These are phyloP conservation scores for Drosophila percnosoma DNA, from an alignment of 2,888 invertebrate genomes.

Conservation along the genomic window DNA sequence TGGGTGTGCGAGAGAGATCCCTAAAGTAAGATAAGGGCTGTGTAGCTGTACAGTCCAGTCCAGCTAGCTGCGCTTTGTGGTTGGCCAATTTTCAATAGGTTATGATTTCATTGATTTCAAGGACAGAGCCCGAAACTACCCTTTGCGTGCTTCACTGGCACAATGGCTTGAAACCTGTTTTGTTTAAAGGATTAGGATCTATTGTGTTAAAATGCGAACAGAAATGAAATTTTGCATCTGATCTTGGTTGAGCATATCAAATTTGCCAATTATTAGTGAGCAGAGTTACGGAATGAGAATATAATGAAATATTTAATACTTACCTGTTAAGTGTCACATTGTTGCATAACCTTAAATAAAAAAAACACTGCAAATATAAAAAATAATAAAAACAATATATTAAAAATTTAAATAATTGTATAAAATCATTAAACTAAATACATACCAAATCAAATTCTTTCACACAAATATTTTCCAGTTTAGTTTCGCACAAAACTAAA, in stretches of 20 bases:
- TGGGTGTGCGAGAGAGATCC: conserved; percentile 54
- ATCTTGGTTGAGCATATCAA: neutral
- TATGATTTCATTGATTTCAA: conserved; percentile 44
- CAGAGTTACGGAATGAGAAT: neutral
- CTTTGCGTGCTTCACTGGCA: conserved; percentile 2
- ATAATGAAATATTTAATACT: conserved; percentile 24
- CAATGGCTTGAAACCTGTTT: conserved; percentile 63
- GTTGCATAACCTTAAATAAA: neutral
- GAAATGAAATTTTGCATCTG: conserved; percentile 26
- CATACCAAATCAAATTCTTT: conserved; percentile 12
- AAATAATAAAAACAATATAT: neutral
- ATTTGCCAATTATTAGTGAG: conserved; percentile 8
- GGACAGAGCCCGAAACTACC: conserved; percentile 51
- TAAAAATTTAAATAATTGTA: neutral
- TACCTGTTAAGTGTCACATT: conserved; percentile 28
- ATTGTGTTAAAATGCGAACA: conserved; percentile 35
- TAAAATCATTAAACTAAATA: conserved; percentile 4
- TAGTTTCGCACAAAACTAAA: neutral
- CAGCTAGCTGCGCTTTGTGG: conserved; percentile 62
- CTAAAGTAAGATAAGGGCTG: conserved; percentile 18
- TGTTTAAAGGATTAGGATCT: conserved; percentile 62
- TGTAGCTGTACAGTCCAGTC: conserved; percentile 57
- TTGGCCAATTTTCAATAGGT: conserved; percentile 52
- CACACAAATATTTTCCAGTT: neutral
- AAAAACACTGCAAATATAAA: conserved; percentile 31